Evolutionary conservation across 1,140 invertebrate genomes (phyloP).

Genomic region (Mycetomoellerius zeteki): DNA sequence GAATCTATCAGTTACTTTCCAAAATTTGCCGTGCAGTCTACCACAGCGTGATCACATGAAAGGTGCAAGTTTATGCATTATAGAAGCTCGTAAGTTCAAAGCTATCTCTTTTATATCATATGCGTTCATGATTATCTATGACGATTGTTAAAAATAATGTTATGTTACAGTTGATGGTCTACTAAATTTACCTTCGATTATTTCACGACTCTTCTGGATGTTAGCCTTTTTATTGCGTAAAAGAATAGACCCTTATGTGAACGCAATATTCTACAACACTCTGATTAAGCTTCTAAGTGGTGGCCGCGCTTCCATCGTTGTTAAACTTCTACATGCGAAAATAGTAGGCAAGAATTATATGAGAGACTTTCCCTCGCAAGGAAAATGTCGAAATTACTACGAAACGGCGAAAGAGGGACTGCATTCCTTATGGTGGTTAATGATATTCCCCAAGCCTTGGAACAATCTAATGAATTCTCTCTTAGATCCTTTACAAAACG

Average conservation of each 20-base stretch:
- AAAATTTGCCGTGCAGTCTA: constrained; percentile 73
- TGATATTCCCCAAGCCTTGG: constrained; percentile 81
- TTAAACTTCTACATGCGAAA: constrained; percentile 81
- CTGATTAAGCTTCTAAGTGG: constrained; percentile 82
- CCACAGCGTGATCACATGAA: constrained; percentile 80
- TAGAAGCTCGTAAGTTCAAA: constrained; percentile 80
- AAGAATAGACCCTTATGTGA: constrained; percentile 81
- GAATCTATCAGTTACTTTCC: constrained; percentile 73
- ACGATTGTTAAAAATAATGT: constrained; percentile 48
- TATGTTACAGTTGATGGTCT: constrained; percentile 80
- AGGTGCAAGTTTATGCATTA: constrained; percentile 81
- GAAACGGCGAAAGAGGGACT: constrained; percentile 81
- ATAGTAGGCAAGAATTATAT: constrained; percentile 75
- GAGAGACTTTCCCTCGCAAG: constrained; percentile 58
- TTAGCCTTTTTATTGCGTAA: constrained; percentile 77
- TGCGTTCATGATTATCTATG: background rate
- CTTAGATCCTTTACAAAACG: constrained; percentile 82
- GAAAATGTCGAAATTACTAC: constrained; percentile 75
- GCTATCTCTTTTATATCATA: constrained; percentile 14
- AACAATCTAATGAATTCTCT: constrained; percentile 81
- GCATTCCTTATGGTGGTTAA: constrained; percentile 81
- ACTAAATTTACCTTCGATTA: constrained; percentile 75
- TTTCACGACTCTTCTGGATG: constrained; percentile 80
- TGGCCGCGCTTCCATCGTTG: constrained; percentile 82
- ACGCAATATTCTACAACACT: constrained; percentile 77